Base-by-base conservation (phyloP, 2,113 vertebrate species). In the Petrocephalus microphthalmus region DNA sequence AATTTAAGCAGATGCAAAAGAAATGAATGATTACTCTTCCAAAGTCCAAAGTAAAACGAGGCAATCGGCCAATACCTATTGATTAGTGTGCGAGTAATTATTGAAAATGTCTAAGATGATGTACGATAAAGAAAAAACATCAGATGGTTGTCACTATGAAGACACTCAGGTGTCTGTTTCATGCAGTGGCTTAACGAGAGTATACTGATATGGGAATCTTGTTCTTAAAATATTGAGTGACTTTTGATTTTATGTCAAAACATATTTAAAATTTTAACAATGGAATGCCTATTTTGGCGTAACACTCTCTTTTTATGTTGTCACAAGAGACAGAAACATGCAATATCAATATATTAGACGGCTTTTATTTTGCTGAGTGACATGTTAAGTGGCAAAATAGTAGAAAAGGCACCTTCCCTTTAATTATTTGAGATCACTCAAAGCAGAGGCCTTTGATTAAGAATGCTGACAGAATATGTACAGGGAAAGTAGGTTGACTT, bases 381-480 rank as follows among this genome's bases (percentile, higher is more conserved):
- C 93, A 94, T 81, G 92, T 93, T 94, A 93, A 94, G 92, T 94
- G 86, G 88, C 88, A 91, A 92, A 93, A 95, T 93, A 92, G 87
- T 92, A 94, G 93, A 93, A 94, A 94, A 92, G 92, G 91, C 88
- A 42, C 93, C 92, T 92, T 88, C 94, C 94, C 93, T 94, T 81
- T 84, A 95, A 95, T 95, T 95, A 94, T 95, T 95, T 95, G 92
- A 93, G 93, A 94, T 95, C 93, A 94, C 93, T 95, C 95, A 22
- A 90, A 64, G 93, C 93, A 93, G 91, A 91, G 29, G 17, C 91
- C 92, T 94, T 95, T 94, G 94, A 95, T 94, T 94, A 90, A 86
- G 90, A 91, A 89, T 93, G 93, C 94, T 95, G 94, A 95, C 94
- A 95, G 95, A 95, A 95, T 93, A 92, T 92, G 92, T 93, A 93